Evolutionary conservation across 2,797 vertebrate genomes (phyloP), one percentile per base, ranked within the genome.

Genomic region (Cossypha heuglini): DNA sequence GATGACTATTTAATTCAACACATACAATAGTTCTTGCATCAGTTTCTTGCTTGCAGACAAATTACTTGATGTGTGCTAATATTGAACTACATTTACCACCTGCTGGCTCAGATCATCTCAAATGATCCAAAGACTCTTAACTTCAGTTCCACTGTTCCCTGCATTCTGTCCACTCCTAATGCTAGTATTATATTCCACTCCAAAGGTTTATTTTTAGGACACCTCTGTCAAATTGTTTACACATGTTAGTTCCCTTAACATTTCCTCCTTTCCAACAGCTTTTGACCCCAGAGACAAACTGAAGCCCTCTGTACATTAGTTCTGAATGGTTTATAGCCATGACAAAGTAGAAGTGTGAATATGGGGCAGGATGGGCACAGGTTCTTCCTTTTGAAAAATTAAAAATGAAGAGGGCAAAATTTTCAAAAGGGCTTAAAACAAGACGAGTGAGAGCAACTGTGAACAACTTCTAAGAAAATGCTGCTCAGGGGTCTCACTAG

Each of bases 1-100:
- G 89, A 91, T 94, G 79, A 38, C 66, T 91, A 45, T 94, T 94
- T 96, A 95, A 95, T 93, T 94, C 89, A 94, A 62, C 73, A 81
- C 82, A 92, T 74, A 66, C 66, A 95, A 95, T 88, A 91, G 48
- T 35, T 86, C 72, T 91, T 93, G 68, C 81, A 96, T 96, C 62
- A 88, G 54, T 86, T 92, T 92, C 84, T 95, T 88, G 54, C 92
- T 90, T 81, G 82, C 81, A 86, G 89, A 96, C 92, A 93, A 96
- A 96, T 95, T 94, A 84, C 87, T 94, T 88, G 72, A 85, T 92
- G 84, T 82, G 88, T 80, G 79, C 85, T 93, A 88, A 94, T 94
- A 73, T 29, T 61, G 82, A 94, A 85, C 89, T 97, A 93, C 87
- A 72, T 83, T 88, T 95, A 92, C 95, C 97, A 94, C 97, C 97